Conservation (phyloP, 2,888 invertebrate species). For the Ashinkailepas kermadecensis region DNA sequence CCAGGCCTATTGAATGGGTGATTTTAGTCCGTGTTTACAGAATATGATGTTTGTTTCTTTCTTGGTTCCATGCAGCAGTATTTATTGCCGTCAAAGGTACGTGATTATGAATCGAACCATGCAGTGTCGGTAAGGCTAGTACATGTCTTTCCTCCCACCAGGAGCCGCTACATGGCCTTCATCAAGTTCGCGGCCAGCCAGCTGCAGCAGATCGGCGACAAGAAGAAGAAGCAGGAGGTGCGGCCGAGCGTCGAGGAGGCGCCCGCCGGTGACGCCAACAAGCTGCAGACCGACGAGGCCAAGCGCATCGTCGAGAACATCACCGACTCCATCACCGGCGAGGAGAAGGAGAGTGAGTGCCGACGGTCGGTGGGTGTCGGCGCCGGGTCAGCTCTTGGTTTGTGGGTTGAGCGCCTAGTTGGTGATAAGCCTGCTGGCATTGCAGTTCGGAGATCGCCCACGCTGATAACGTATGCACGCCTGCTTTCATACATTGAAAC, state of each 20-base stretch:
- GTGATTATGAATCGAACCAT: too few species aligned
- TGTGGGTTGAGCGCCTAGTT: too few species aligned
- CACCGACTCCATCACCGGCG: conserved; percentile 67
- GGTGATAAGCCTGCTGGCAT: too few species aligned
- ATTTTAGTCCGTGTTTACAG: too few species aligned
- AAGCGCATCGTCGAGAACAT: conserved; percentile 87
- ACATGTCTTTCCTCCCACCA: neutral
- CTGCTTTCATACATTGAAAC: too few species aligned
- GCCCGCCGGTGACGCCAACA: conserved; percentile 37
- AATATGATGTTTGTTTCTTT: too few species aligned
- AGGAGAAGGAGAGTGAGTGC: conserved; percentile 59
- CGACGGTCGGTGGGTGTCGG: conserved; percentile 31
- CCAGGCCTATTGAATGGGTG: too few species aligned
- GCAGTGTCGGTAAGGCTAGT: too few species aligned
- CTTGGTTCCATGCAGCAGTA: too few species aligned
- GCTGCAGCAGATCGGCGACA: conserved; percentile 75
- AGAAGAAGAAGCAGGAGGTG: conserved; percentile 51
- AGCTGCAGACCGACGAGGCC: conserved; percentile 61
- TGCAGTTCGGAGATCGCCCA: too few species aligned
- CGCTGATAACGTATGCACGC: too few species aligned
- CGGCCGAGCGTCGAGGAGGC: conserved; percentile 36
- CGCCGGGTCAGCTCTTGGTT: neutral
- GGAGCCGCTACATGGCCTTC: conserved; percentile 61
- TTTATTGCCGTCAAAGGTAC: too few species aligned
- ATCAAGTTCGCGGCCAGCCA: conserved; percentile 93